Evolutionary conservation across 2,113 vertebrate species (phyloP).

Genomic region (Lagopus leucura): DNA sequence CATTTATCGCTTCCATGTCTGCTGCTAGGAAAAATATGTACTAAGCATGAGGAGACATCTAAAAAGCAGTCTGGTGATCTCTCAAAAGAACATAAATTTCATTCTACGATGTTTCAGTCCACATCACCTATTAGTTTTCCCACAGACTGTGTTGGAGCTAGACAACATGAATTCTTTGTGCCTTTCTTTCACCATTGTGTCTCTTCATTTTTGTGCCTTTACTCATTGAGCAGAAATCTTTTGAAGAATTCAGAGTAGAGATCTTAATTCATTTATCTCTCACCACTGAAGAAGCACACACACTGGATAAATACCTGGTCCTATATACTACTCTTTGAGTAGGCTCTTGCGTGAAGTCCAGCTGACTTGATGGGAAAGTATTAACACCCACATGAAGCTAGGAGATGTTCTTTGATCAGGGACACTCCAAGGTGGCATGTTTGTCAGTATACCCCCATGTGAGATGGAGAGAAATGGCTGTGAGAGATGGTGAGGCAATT

Average conservation of each 20-base stretch:
- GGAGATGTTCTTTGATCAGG: background rate
- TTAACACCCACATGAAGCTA: background rate
- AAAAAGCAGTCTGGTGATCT: background rate
- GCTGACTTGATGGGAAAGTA: background rate
- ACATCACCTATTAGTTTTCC: background rate
- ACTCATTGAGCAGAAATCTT: background rate
- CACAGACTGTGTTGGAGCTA: accelerated
- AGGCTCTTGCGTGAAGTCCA: background rate
- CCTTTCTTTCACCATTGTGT: background rate
- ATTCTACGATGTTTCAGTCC: background rate
- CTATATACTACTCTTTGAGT: background rate
- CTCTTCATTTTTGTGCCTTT: background rate
- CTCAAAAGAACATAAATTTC: background rate
- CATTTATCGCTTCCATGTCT: background rate
- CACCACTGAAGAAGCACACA: background rate
- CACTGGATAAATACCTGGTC: background rate
- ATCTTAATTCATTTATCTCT: background rate
- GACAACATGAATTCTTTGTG: background rate
- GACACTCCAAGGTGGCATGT: background rate
- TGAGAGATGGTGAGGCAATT: background rate
- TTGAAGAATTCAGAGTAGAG: background rate
- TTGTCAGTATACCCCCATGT: background rate
- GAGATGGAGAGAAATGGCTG: no score
- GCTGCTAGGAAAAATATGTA: background rate
- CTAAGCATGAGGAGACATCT: background rate